phyloP scores from a whole-genome alignment of 2,888 invertebrate species.

The Amphiduros pacificus region DNA sequence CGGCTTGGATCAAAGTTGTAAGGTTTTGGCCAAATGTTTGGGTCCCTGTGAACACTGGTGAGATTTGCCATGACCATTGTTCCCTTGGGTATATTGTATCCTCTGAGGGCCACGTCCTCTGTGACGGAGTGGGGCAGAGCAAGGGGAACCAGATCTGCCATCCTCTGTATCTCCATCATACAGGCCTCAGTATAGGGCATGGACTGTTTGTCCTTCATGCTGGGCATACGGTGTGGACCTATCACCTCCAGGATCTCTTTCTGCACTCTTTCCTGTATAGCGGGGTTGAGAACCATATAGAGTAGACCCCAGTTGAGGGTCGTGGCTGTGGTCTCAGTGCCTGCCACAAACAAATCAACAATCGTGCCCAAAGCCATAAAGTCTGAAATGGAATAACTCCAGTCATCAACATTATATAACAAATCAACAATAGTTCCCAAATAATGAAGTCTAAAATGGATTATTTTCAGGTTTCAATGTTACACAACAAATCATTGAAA shows the following conservation, averaged over 20 bases:
- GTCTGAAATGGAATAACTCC: too few species aligned
- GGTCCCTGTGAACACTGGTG: conserved; percentile 27
- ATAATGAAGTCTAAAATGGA: too few species aligned
- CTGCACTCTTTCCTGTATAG: conserved; percentile 6
- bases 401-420: too few species aligned
- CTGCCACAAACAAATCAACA: conserved; percentile 8
- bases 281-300: conserved; percentile 5
- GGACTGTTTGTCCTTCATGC: conserved; percentile 2
- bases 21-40: conserved; percentile 39
- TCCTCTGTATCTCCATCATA: conserved; percentile 38
- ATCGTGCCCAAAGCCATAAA: too few species aligned
- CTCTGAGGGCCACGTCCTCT: conserved; percentile 40
- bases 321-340: conserved; percentile 3
- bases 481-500: too few species aligned
- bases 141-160: conserved; percentile 52
- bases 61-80: conserved; percentile 34
- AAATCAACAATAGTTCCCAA: too few species aligned
- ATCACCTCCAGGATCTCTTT: conserved; percentile 6
- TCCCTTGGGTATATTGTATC: conserved; percentile 38
- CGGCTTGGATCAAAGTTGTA: conserved; percentile 45
- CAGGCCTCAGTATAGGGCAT: conserved; percentile 19
- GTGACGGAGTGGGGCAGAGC: conserved; percentile 25
- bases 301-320: conserved; percentile 8
- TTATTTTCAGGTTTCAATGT: too few species aligned
- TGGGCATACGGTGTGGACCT: not conserved